These are phyloP conservation scores for Typhlomys cinereus DNA, from an alignment of 2,113 vertebrate species.

Conservation along the genomic window DNA sequence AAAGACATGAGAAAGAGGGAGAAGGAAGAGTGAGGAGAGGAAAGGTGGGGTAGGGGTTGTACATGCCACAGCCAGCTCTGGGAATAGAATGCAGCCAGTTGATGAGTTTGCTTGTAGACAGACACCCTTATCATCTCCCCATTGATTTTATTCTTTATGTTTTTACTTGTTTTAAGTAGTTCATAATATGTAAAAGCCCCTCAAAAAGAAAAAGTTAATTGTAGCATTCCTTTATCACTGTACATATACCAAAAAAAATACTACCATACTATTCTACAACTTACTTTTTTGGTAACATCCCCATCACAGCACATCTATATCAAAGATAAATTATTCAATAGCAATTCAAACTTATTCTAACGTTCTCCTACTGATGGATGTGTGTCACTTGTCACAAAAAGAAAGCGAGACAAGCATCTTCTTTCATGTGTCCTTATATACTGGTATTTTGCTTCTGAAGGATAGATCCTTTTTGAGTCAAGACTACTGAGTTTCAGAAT, in stretches of 20 bases:
- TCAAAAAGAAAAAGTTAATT: background rate
- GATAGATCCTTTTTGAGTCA: background rate
- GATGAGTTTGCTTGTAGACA: too few species aligned
- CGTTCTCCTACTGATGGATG: background rate
- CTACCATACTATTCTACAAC: background rate
- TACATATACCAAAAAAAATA: background rate
- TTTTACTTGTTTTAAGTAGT: background rate
- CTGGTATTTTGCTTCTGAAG: background rate
- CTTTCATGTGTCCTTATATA: background rate
- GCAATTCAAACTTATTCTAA: background rate
- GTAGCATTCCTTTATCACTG: background rate
- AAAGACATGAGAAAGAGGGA: too few species aligned
- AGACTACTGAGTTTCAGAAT: background rate
- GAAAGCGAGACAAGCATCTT: background rate
- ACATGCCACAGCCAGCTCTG: too few species aligned
- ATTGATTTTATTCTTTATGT: background rate
- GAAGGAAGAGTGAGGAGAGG: background rate
- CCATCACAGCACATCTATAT: background rate
- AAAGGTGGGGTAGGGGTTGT: too few species aligned
- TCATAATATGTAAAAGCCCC: background rate
- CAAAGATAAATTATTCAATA: slow-evolving; percentile 40
- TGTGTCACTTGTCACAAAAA: slow-evolving; percentile 25
- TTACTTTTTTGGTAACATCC: background rate
- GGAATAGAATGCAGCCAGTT: too few species aligned
- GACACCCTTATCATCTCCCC: too few species aligned